Evolutionary conservation across 2,888 invertebrate genomes (phyloP).

Genomic region (Cyclophora albipunctata): DNA sequence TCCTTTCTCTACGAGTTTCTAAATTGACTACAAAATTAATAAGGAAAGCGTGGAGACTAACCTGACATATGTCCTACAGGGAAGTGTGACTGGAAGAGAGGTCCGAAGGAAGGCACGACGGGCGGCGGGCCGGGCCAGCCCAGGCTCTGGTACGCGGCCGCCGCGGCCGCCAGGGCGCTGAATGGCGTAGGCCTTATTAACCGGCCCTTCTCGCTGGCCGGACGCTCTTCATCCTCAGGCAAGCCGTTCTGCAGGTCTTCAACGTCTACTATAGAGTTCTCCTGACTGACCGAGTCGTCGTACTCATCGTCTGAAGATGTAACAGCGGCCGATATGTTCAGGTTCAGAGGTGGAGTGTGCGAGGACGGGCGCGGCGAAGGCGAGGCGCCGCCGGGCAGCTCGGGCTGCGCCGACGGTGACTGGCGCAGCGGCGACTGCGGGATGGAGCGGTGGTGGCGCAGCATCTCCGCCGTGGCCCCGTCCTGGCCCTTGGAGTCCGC

Average conservation of each 20-base stretch:
- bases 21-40: too few species aligned
- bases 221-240: conserved; percentile 63
- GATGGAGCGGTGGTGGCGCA: conserved; percentile 69
- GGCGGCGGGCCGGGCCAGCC: conserved; percentile 73
- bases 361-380: conserved; percentile 56
- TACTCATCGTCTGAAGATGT: conserved; percentile 78
- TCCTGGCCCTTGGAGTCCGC: conserved; percentile 84
- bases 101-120: conserved; percentile 78
- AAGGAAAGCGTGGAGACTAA: conserved; percentile 25
- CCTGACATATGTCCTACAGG: conserved; percentile 67
- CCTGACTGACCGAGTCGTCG: conserved; percentile 81
- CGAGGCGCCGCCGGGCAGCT: conserved; percentile 61
- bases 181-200: conserved; percentile 84
- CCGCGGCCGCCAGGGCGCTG: conserved; percentile 81
- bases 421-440: conserved; percentile 67
- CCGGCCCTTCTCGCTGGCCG: conserved; percentile 50
- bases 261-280: conserved; percentile 84
- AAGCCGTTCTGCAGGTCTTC: conserved; percentile 81
- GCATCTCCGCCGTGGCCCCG: conserved; percentile 62
- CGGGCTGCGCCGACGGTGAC: conserved; percentile 63
- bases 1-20: too few species aligned
- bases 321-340: conserved; percentile 64
- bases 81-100: conserved; percentile 81
- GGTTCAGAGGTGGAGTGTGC: conserved; percentile 63
- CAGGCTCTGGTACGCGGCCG: conserved; percentile 79